Percentiles rank a stretch among this genome's conserved stretches.
These are phyloP conservation scores for Drosophila meridiana DNA, from an alignment of 2,888 invertebrate species.

Conservation along the genomic window DNA sequence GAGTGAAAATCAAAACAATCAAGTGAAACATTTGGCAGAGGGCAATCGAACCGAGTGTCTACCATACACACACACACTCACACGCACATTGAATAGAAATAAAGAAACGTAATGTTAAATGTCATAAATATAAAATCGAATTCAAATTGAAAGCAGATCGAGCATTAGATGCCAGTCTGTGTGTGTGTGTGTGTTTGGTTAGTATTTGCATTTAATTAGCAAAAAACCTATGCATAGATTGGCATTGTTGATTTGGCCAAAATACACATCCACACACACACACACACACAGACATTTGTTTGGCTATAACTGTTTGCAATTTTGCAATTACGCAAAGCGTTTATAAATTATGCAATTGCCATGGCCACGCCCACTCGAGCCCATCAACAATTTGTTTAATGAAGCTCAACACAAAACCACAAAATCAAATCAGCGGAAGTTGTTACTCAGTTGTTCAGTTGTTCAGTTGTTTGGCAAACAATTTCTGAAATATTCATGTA, in stretches of 20 bases:
- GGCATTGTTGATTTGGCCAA: slow-evolving; percentile 55
- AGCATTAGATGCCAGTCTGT: slow-evolving; percentile 51
- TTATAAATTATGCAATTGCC: slow-evolving; percentile 71
- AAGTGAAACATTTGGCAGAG: slow-evolving; percentile 65
- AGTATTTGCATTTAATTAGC: slow-evolving; percentile 78
- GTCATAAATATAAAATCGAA: slow-evolving; percentile 79
- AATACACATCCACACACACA: neutral
- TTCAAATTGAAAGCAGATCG: slow-evolving; percentile 73
- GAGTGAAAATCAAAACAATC: slow-evolving; percentile 79
- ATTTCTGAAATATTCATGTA: slow-evolving; percentile 66
- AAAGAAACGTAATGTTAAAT: slow-evolving; percentile 53
- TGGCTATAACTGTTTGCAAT: slow-evolving; percentile 68
- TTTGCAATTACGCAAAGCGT: slow-evolving; percentile 72
- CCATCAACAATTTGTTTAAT: slow-evolving; percentile 64
- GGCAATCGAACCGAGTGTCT: slow-evolving; percentile 1
- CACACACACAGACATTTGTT: slow-evolving; percentile 49
- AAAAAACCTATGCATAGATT: slow-evolving; percentile 68
- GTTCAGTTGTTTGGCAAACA: slow-evolving; percentile 21
- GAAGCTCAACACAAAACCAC: slow-evolving; percentile 68
- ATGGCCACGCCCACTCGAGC: neutral
- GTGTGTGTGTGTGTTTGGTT: slow-evolving; percentile 6
- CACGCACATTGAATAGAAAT: slow-evolving; percentile 8
- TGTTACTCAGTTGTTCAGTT: slow-evolving; percentile 32
- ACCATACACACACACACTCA: neutral
- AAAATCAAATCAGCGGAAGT: slow-evolving; percentile 79